phyloP scores from a whole-genome alignment of 2,888 invertebrate genomes.

The Pemphredon lugubris region DNA sequence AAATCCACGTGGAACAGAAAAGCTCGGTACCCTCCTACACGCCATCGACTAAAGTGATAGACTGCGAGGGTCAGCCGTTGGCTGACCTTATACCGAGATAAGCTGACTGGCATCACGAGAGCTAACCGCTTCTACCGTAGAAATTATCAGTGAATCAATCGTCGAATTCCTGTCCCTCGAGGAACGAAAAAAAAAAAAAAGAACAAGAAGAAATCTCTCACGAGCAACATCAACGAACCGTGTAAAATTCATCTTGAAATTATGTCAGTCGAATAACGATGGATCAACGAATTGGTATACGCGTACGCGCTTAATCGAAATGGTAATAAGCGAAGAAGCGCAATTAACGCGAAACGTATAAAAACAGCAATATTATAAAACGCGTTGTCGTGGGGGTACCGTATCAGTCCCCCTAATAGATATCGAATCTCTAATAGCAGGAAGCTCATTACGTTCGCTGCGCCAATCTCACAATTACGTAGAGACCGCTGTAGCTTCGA shows the following conservation, averaged over 20 bases:
- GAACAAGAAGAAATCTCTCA: neutral
- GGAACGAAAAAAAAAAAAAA: constrained; percentile 1
- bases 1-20: constrained; percentile 53
- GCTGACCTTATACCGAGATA: constrained; percentile 29
- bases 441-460: constrained; percentile 46
- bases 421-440: constrained; percentile 46
- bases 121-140: constrained; percentile 1
- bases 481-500: constrained; percentile 22
- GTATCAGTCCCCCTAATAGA: constrained; percentile 51
- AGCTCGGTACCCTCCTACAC: constrained; percentile 69
- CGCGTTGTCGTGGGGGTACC: constrained; percentile 33
- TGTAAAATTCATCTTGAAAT: neutral
- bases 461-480: constrained; percentile 41
- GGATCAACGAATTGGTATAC: neutral
- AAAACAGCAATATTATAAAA: constrained; percentile 23
- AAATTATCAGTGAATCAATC: constrained; percentile 11
- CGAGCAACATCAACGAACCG: constrained; percentile 7
- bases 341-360: neutral
- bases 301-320: too few relatives aligned
- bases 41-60: constrained; percentile 59
- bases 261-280: neutral
- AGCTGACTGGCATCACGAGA: constrained; percentile 12
- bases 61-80: constrained; percentile 60
- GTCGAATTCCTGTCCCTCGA: neutral
- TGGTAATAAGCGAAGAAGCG: too few relatives aligned